Evolutionary conservation across 1,140 invertebrate genomes (phyloP), one percentile per base, ranked within the genome.

Genomic region (Ganaspis sp.): DNA sequence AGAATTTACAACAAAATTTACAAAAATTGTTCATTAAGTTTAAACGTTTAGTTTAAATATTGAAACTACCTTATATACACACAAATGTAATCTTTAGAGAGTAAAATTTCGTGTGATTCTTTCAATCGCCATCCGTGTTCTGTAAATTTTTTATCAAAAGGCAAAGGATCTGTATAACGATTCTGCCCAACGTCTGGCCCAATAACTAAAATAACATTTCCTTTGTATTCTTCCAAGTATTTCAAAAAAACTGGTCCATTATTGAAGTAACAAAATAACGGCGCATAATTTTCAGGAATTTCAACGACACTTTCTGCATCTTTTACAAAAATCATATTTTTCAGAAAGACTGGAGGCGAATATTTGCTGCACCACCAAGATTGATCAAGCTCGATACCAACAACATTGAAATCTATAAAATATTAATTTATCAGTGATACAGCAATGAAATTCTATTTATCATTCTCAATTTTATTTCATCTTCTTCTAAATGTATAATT

Each of bases 211-310:
- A 96, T 80, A 54, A 93, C 90, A 23, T 89, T 90, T 1, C 95
- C 95, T 4, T 85, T 83, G 84, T 34, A 34, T 34, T 34, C 29
- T 6, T 34, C 6, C 29, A 96, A 85, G 83, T 96, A 96, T 9
- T 94, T 87, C 6, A 89, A 75, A 87, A 96, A 96, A 17, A 94
- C 94, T 6, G 73, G 40, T 0, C 92, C 92, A 78, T 95, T 93
- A 80, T 96, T 96, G 83, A 96, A 96, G 83, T 96, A 96, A 83
- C 95, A 34, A 34, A 34, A 34, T 34, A 34, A 34, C 6, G 95
- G 81, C 0, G 94, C 94, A 72, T 92, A 92, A n/a, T 88, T 85
- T 21, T 85, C 69, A 8, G 88, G 80, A 37, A 90, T 69, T 45
- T 70, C 29, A 49, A 86, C 86, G 11, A 77, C 80, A 17, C 78